A percentile compares a stretch with the other conserved stretches of the same genome.
These are phyloP conservation scores for Taeniopygia guttata DNA, from an alignment of 2,797 vertebrate genomes.

Conservation along the genomic window DNA sequence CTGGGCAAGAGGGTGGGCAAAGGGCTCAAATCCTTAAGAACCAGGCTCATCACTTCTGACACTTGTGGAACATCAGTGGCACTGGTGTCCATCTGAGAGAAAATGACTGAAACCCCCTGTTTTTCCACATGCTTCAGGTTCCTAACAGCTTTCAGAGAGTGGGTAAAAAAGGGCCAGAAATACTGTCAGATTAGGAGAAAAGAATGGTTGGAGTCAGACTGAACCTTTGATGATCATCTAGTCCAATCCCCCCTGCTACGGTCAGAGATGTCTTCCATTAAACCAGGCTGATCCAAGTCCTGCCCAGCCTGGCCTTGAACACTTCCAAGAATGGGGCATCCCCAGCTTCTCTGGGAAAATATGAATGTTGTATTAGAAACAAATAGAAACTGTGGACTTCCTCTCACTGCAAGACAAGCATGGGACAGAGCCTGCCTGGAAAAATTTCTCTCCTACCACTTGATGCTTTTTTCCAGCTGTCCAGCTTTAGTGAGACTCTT, in stretches of 20 bases:
- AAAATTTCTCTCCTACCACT: background rate
- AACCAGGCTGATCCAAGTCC: background rate
- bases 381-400: background rate
- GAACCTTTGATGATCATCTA: background rate
- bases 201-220: background rate
- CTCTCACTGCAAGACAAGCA: background rate
- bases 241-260: rapidly evolving
- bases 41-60: background rate
- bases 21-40: background rate
- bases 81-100: background rate
- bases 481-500: background rate
- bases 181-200: background rate
- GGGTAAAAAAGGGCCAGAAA: background rate
- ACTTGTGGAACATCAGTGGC: background rate
- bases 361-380: background rate
- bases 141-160: background rate
- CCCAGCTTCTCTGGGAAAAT: background rate
- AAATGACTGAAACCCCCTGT: background rate
- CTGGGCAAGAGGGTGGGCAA: background rate
- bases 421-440: background rate
- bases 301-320: background rate
- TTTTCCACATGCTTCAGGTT: background rate
- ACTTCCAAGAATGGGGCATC: background rate
- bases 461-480: background rate
- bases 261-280: background rate